A percentile compares a stretch with the other conserved stretches of the same genome.
Conservation (phyloP, 2,888 invertebrate genomes). For the Metellina segmentata region DNA sequence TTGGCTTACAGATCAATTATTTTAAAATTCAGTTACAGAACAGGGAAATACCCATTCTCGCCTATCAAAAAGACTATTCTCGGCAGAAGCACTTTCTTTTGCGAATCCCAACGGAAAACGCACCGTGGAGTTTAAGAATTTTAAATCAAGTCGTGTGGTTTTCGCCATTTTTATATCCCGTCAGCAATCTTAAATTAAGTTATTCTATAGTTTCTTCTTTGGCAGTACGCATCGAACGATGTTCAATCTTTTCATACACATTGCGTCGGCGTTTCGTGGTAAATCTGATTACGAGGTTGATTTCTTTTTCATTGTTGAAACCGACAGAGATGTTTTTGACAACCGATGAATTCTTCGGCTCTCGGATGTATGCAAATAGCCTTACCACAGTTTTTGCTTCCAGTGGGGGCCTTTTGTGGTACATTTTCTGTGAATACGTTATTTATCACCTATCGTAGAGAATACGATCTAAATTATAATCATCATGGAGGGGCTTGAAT, state of each 20-base stretch:
- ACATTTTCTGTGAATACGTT: neutral
- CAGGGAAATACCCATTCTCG: neutral
- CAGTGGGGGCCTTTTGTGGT: too few species aligned
- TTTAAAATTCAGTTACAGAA: neutral
- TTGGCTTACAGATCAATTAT: neutral
- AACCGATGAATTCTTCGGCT: neutral
- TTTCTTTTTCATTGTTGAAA: conserved; percentile 40
- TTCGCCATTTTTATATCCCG: conserved; percentile 19
- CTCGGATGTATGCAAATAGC: neutral
- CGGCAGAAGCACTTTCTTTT: neutral
- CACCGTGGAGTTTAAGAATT: conserved; percentile 29
- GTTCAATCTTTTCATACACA: neutral
- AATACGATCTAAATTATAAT: neutral
- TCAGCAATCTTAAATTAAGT: conserved; percentile 52
- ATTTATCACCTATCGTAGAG: neutral
- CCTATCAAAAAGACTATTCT: neutral
- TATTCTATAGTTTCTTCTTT: neutral
- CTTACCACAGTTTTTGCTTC: neutral
- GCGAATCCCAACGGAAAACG: conserved; percentile 8
- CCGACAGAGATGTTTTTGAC: conserved; percentile 31
- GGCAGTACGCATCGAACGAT: neutral
- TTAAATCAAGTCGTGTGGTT: conserved; percentile 13
- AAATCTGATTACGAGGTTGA: conserved; percentile 42
- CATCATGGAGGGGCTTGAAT: neutral
- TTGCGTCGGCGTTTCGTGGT: neutral